Evolutionary conservation across 2,888 invertebrate genomes (phyloP).

Genomic region (Philereme vetulata): DNA sequence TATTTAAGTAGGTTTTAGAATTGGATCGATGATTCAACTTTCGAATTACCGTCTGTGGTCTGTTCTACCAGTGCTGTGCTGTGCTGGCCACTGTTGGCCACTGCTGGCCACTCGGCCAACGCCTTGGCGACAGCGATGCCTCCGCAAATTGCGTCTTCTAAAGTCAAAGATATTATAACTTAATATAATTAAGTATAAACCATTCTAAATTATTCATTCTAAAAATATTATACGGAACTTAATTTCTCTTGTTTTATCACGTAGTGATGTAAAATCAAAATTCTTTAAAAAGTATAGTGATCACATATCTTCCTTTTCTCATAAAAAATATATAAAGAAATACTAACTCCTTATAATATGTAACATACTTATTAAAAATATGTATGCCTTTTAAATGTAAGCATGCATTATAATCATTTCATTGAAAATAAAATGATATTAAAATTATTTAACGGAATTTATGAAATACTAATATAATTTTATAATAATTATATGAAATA

Average conservation of each 20-base stretch:
- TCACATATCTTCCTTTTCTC: slow-evolving; percentile 72
- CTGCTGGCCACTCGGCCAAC: slow-evolving; percentile 3
- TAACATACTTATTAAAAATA: slow-evolving; percentile 41
- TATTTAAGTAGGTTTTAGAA: slow-evolving; percentile 49
- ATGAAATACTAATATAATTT: neutral
- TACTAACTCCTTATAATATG: slow-evolving; percentile 12
- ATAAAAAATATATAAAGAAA: slow-evolving; percentile 38
- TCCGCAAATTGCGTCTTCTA: slow-evolving; percentile 26
- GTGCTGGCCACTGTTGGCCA: slow-evolving; percentile 24
- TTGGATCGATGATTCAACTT: slow-evolving; percentile 44
- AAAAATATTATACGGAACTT: slow-evolving; percentile 46
- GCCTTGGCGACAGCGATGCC: slow-evolving; percentile 20
- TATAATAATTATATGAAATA: too few relatives aligned
- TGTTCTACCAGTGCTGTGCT: slow-evolving; percentile 38
- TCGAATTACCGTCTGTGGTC: slow-evolving; percentile 44
- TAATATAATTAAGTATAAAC: slow-evolving; percentile 74
- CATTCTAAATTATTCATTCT: slow-evolving; percentile 60
- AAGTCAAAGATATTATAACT: slow-evolving; percentile 46
- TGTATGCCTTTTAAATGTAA: slow-evolving; percentile 39
- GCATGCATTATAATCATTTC: slow-evolving; percentile 19
- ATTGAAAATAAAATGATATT: slow-evolving; percentile 22
- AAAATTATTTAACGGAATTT: slow-evolving; percentile 22
- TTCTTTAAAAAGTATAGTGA: slow-evolving; percentile 54
- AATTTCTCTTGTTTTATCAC: slow-evolving; percentile 56
- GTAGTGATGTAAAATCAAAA: slow-evolving; percentile 63